Conservation (phyloP, 53 echinoderm and acorn worm genomes). For the Glandiceps talaboti region DNA sequence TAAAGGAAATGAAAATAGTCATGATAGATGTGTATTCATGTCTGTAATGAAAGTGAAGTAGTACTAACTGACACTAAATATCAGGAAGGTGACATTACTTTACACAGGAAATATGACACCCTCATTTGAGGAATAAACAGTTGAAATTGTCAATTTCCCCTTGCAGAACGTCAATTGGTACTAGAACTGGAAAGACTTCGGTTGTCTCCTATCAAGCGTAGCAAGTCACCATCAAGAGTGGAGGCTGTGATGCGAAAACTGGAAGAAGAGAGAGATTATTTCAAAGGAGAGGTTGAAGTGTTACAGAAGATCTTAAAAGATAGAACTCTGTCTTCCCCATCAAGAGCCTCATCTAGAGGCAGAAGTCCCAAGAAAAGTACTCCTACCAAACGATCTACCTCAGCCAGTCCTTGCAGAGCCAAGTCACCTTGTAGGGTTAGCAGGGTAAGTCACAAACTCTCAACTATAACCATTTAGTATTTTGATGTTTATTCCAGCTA, state of each 20-base stretch:
- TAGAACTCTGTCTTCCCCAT: conserved; percentile 13
- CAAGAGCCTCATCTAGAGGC: conserved; percentile 20
- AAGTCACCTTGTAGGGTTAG: conserved; percentile 51
- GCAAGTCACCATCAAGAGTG: conserved; percentile 36
- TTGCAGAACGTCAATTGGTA: conserved; percentile 81
- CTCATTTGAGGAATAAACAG: too few species aligned
- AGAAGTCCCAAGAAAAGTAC: conserved; percentile 29
- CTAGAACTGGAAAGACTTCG: conserved; percentile 81
- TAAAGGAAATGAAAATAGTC: too few species aligned
- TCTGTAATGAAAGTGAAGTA: too few species aligned
- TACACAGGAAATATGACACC: too few species aligned
- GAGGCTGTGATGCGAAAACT: conserved; percentile 71
- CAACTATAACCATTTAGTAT: too few species aligned
- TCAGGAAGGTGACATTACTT: too few species aligned
- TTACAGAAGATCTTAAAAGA: conserved; percentile 74
- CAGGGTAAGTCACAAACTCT: too few species aligned
- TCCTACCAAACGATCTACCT: conserved; percentile 14
- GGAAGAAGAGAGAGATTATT: conserved; percentile 95
- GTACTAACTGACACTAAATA: too few species aligned
- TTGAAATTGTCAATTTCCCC: too few species aligned
- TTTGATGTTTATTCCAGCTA: too few species aligned
- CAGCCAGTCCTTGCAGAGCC: conserved; percentile 18
- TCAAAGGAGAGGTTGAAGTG: conserved; percentile 91
- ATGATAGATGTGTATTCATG: too few species aligned
- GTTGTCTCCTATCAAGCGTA: conserved; percentile 25